Evolutionary conservation across 2,113 vertebrate genomes (phyloP), one percentile per base, ranked within the genome.

Genomic region (Antennarius striatus): DNA sequence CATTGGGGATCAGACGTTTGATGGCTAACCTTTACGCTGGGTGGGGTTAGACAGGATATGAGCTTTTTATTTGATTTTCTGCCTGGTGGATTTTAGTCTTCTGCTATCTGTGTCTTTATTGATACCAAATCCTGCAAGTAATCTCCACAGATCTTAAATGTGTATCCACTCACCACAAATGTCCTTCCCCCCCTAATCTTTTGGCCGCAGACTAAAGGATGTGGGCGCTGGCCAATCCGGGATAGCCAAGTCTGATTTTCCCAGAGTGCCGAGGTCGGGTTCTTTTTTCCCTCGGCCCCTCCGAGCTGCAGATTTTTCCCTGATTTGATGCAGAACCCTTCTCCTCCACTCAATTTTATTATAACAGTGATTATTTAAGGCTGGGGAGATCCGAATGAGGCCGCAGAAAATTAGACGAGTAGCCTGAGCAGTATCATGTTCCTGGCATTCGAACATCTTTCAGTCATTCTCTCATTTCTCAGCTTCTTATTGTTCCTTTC

Each of bases 291-390:
- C 63, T 71, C 49, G 12, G 43, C 42, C 59, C 42, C 57, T 58
- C 17, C 1, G 56, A 66, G 63, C 29, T 60, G 58, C 16, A 83
- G 74, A 71, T 86, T 82, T 57, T 49, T 10, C 56, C 39, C 72
- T 82, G 75, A 89, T 91, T 69, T 83, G 75, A 88, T 89, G 73
- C 86, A 90, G 82, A 88, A 74, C 72, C 71, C 58, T 73, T 89
- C 80, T 71, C 56, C 54, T 76, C 68, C 63, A 30, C 73, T 68
- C 65, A 50, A 29, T 84, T 67, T 73, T 77, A 80, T 80, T 84
- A 68, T 81, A 80, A 79, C 73, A 47, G 68, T 75, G 82, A 87
- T 82, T 87, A 64, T 89, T 86, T 63, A 73, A 84, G 82, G 84
- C 84, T 36, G 71, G 68, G 61, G 54, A 52, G 54, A 79, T 61